Base-by-base conservation (phyloP, 2,888 invertebrate genomes). In the Eupelmus urozonus region DNA sequence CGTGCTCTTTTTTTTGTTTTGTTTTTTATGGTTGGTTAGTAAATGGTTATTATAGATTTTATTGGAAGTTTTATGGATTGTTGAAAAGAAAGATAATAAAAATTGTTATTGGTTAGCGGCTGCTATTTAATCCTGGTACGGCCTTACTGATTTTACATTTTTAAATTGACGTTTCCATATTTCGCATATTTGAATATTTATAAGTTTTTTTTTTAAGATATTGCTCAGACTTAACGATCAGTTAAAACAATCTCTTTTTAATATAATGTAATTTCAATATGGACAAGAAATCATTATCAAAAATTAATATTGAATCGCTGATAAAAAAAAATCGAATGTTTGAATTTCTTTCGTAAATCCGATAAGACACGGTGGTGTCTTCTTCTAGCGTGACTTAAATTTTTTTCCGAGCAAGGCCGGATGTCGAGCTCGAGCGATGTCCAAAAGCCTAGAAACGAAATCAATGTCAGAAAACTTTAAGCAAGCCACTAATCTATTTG, bases 291-390 rank as follows among this genome's bases (percentile, higher is more conserved):
- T 34, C 34, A 34, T 67, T 45, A 75, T 65, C 60, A 29, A 40
- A 18, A 59, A 60, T 67, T 75, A 40, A 75, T 67, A 65, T 65
- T 67, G 60, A 75, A 75, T 67, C 60, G n/a, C 5, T 53, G 75
- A 60, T 67, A 62, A 60, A n/a, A n/a, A n/a, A n/a, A n/a, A 25
- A 20, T 4, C 23, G 42, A 7, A 9, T 67, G 66, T 75, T 75
- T 67, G 40, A 59, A 74, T 74, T 74, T 49, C 34, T 59, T 74
- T 55, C 27, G 45, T 45, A n/a, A 51, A 60, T 23, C 42, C 20
- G 60, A 75, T 75, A 73, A 65, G 55, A 53, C 13, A 2, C 13
- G 13, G 13, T n/a, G 66, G 49, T 40, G 25, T 51, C 66, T 25
- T 60, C 34, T 34, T 66, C 49, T 67, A 67, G 1, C n/a, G 27